These are phyloP conservation scores for Pelobates fuscus DNA, from an alignment of 2,113 vertebrate genomes.

Conservation along the genomic window DNA sequence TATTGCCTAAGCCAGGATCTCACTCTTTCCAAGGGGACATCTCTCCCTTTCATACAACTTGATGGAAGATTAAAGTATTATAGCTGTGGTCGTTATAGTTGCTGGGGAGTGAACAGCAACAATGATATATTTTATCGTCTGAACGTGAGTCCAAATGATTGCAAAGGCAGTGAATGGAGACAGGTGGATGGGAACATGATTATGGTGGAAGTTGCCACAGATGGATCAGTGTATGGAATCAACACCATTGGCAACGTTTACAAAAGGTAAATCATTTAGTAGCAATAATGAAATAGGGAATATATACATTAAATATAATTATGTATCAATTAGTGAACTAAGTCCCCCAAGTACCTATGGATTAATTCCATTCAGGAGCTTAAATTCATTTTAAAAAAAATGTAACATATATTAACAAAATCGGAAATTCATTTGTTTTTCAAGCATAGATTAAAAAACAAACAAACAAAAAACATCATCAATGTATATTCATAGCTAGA, in stretches of 20 bases:
- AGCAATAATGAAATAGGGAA: too few species aligned
- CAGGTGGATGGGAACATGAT: not conserved
- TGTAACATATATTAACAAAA: too few species aligned
- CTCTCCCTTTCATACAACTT: constrained; percentile 39
- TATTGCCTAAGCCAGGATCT: constrained; percentile 39
- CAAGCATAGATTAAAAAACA: too few species aligned
- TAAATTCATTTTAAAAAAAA: too few species aligned
- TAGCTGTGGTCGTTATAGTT: constrained; percentile 35
- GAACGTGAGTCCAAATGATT: constrained; percentile 7
- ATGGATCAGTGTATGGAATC: constrained; percentile 38
- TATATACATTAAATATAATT: too few species aligned
- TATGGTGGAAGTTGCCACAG: constrained; percentile 34
- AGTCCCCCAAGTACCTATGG: too few species aligned
- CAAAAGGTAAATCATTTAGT: constrained; percentile 31
- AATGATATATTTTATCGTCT: constrained; percentile 31
- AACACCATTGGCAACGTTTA: constrained; percentile 18
- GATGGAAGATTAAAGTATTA: constrained; percentile 55
- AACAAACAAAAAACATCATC: too few species aligned
- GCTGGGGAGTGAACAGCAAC: constrained; percentile 37
- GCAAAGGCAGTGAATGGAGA: constrained; percentile 2
- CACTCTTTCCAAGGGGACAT: not conserved
- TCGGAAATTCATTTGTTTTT: too few species aligned
- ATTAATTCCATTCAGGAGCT: too few species aligned
- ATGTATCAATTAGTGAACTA: too few species aligned
- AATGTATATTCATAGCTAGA: too few species aligned